Base-by-base conservation (phyloP, 2,797 vertebrate genomes). In the Ctenopoma multispine region DNA sequence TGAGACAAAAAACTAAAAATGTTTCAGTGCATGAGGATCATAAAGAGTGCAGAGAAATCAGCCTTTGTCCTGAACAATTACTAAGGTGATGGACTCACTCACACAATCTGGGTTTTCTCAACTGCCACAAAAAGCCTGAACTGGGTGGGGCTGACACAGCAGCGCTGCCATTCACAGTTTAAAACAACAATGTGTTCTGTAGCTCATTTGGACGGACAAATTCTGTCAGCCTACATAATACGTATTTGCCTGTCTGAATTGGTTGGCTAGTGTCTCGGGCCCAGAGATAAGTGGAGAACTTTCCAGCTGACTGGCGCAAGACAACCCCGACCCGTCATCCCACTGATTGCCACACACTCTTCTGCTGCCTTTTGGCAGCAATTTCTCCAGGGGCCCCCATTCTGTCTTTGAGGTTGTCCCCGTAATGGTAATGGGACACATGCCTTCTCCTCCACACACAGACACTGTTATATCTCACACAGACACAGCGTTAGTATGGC, bases 261-360 rank as follows among this genome's bases (percentile, higher is more conserved):
- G 83, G 73, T 86, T 77, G 89, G 83, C 86, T 75, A 60, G 83
- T 82, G 88, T 88, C 84, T 90, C 79, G 5, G 75, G 75, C 87
- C 70, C 69, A 59, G 82, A 85, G 80, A 90, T 92, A 90, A 93
- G 89, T 90, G 89, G 79, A 86, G 83, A 88, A 89, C 84, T 93
- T 94, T 95, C 90, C 91, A 89, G 92, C 84, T 90, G 92, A 92
- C 85, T 91, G 89, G 79, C 56, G 77, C 61, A 61, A 88, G 90
- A 93, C 89, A 93, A 83, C 89, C 84, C 87, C 54, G 60, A 73
- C 81, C 87, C 82, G 79, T 91, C 91, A 88, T 87, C 86, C 89
- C 88, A 72, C 87, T 93, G 89, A 90, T 87, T 90, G 83, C 84
- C 88, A 89, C 92, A 90, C 92, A 90, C 90, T 92, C 82, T 84